A percentile compares a stretch with the other conserved stretches of the same genome.
Evolutionary conservation across 1,140 invertebrate genomes (phyloP).

Genomic region (Venturia canescens): DNA sequence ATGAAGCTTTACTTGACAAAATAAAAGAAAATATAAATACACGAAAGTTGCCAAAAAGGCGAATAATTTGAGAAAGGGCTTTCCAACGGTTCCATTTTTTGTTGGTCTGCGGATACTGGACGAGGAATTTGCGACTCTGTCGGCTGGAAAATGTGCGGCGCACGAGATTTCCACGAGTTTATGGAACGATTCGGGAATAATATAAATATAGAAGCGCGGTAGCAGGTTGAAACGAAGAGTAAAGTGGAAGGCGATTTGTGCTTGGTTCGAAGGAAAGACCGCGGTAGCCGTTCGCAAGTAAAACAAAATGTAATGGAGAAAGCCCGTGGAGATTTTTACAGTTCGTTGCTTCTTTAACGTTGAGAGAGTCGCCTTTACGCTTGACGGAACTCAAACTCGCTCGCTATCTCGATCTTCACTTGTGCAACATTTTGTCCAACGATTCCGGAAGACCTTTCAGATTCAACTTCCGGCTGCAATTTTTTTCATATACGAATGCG

Average conservation of each 20-base stretch:
- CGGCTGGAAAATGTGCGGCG: constrained; percentile 53
- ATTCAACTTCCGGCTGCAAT: background rate
- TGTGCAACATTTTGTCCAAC: background rate
- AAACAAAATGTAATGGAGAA: constrained; percentile 54
- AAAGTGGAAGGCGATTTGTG: constrained; percentile 16
- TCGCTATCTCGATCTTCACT: background rate
- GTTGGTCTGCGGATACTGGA: constrained; percentile 15
- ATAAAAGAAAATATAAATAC: background rate
- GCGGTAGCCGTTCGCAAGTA: constrained; percentile 21
- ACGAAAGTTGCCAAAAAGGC: background rate
- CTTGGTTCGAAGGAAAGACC: background rate
- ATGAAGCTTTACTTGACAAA: background rate
- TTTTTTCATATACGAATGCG: background rate
- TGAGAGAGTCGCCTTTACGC: constrained; percentile 44
- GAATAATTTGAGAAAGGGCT: constrained; percentile 10
- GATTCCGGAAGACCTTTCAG: background rate
- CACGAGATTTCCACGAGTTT: constrained; percentile 64
- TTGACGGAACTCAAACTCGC: constrained; percentile 33
- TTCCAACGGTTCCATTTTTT: background rate
- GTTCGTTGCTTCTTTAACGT: constrained; percentile 50
- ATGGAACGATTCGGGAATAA: constrained; percentile 47
- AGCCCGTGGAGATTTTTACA: constrained; percentile 52
- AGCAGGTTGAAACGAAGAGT: background rate
- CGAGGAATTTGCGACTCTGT: constrained; percentile 50
- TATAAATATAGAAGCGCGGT: background rate